Conservation (phyloP, 2,113 vertebrate species). For the Xerus inauris region DNA sequence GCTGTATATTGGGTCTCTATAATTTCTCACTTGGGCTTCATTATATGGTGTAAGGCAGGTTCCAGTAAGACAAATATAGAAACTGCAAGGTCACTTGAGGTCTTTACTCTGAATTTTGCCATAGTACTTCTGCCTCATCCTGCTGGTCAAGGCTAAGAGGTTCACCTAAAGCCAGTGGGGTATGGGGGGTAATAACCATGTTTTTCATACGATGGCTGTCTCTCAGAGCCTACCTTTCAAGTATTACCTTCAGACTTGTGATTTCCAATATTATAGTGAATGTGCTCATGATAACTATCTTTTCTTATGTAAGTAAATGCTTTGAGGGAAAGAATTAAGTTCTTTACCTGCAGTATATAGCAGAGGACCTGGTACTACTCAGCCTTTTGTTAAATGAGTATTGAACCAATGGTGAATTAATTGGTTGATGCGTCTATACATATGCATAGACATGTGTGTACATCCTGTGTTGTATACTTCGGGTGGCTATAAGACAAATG, state of each 20-base stretch:
- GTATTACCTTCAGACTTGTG: not conserved
- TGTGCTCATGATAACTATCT: not conserved
- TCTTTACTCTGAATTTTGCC: not conserved
- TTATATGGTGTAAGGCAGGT: not conserved
- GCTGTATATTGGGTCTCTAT: not conserved
- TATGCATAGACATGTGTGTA: not conserved
- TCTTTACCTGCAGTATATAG: not conserved
- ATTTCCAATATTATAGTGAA: not conserved
- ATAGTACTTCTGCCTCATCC: not conserved
- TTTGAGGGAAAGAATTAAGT: not conserved
- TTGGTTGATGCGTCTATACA: not conserved
- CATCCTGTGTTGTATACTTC: not conserved
- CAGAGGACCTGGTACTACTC: not conserved
- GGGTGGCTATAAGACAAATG: not conserved
- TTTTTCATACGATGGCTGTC: not conserved
- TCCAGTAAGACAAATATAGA: not conserved
- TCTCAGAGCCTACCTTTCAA: not conserved
- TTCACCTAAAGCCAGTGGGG: not conserved
- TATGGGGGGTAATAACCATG: not conserved
- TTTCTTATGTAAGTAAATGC: not conserved
- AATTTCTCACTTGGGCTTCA: not conserved
- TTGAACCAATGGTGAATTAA: not conserved
- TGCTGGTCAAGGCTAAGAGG: not conserved
- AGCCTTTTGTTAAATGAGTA: not conserved
- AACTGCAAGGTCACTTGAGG: not conserved